A percentile compares a stretch with the other conserved stretches of the same genome.
phyloP scores from a whole-genome alignment of 2,113 vertebrate genomes.

The Cochlearius cochlearius region DNA sequence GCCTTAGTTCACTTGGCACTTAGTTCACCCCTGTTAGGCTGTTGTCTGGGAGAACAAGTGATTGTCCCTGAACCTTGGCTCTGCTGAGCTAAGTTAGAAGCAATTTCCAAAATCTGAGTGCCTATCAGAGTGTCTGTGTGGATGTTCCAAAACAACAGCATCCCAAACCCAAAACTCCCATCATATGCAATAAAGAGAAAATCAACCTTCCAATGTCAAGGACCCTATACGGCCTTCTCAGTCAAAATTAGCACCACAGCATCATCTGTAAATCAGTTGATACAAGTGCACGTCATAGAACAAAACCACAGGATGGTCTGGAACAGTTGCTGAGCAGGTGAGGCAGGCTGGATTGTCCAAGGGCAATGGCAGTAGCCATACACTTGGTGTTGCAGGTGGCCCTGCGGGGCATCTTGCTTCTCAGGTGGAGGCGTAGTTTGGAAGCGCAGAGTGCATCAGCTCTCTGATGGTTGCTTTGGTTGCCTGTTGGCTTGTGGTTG shows the following conservation, averaged over 20 bases:
- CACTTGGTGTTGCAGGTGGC: background rate
- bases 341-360: background rate
- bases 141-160: background rate
- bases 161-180: background rate
- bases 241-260: background rate
- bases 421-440: background rate
- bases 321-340: background rate
- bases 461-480: background rate
- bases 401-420: background rate
- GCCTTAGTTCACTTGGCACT: background rate
- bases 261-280: background rate
- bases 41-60: background rate
- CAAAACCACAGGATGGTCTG: background rate
- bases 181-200: background rate
- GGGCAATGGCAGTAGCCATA: fast-evolving
- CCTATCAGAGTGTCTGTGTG: background rate
- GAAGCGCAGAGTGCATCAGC: background rate
- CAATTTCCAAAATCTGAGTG: background rate
- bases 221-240: background rate
- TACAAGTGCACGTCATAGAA: background rate
- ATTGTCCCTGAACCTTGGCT: background rate
- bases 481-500: background rate
- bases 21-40: background rate
- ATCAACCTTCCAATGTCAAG: background rate
- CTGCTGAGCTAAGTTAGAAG: background rate